Evolutionary conservation across 2,113 vertebrate species (phyloP).

Genomic region (Mandrillus leucophaeus): DNA sequence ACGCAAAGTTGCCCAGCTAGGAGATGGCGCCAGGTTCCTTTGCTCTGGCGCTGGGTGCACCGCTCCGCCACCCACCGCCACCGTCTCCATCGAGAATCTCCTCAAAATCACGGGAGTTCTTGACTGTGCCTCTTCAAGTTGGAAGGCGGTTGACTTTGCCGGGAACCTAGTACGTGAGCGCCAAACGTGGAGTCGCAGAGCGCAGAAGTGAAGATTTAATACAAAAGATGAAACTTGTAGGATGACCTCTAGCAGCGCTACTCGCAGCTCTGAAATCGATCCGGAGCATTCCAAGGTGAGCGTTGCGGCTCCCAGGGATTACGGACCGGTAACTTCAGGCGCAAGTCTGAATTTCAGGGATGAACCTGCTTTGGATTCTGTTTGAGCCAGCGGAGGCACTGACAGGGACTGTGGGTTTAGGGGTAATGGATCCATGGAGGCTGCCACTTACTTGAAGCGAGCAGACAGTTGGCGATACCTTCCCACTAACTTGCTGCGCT

Average conservation of each 20-base stretch:
- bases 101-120: background rate
- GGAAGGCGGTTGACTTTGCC: background rate
- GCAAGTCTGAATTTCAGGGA: background rate
- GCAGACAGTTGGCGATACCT: background rate
- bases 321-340: background rate
- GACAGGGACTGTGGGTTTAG: background rate
- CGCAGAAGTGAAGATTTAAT: background rate
- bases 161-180: background rate
- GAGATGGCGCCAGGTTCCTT: background rate
- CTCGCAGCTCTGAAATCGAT: background rate
- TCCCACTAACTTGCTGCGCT: background rate
- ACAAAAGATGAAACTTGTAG: background rate
- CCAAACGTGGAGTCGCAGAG: background rate
- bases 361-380: background rate
- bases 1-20: background rate
- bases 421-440: background rate
- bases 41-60: rapidly evolving
- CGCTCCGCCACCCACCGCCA: background rate
- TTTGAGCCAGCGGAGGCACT: background rate
- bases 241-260: background rate
- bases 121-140: background rate
- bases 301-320: background rate
- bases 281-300: background rate
- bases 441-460: background rate
- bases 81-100: background rate